A percentile compares a stretch with the other conserved stretches of the same genome.
Evolutionary conservation across 2,888 invertebrate genomes (phyloP).

Genomic region (Harpalus rufipes): DNA sequence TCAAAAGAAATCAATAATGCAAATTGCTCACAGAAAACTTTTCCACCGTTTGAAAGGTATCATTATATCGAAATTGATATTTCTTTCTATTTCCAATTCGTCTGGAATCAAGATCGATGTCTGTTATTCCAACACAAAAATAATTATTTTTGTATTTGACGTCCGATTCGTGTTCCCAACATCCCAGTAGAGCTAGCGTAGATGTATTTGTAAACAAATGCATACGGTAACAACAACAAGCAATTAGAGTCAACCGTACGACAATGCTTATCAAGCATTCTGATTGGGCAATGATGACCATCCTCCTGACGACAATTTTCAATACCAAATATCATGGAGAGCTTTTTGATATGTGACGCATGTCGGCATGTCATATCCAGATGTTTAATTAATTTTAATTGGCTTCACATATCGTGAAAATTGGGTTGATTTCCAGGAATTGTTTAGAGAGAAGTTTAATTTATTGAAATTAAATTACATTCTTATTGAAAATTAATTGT

Average conservation of each 20-base stretch:
- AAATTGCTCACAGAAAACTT: too few relatives aligned
- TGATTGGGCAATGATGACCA: neutral
- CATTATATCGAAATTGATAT: too few relatives aligned
- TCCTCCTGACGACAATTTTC: slow-evolving; percentile 29
- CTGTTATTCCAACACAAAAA: too few relatives aligned
- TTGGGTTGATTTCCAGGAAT: slow-evolving; percentile 11
- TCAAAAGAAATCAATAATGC: too few relatives aligned
- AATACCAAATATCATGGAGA: slow-evolving; percentile 27
- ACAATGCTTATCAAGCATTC: slow-evolving; percentile 11
- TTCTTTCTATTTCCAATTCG: too few relatives aligned
- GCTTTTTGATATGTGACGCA: slow-evolving; percentile 33
- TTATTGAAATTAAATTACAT: slow-evolving; percentile 28
- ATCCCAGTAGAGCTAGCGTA: neutral
- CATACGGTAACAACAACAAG: neutral
- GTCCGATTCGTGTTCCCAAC: neutral
- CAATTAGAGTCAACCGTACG: neutral
- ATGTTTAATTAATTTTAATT: slow-evolving; percentile 55
- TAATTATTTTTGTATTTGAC: too few relatives aligned
- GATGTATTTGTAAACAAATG: neutral
- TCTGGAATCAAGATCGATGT: too few relatives aligned
- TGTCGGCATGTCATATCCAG: slow-evolving; percentile 1
- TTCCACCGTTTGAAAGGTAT: too few relatives aligned
- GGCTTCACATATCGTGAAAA: slow-evolving; percentile 48
- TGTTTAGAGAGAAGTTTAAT: neutral
- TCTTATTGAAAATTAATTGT: slow-evolving; percentile 28